phyloP scores from a whole-genome alignment of 2,797 vertebrate species.

The Jordanella pulchra region DNA sequence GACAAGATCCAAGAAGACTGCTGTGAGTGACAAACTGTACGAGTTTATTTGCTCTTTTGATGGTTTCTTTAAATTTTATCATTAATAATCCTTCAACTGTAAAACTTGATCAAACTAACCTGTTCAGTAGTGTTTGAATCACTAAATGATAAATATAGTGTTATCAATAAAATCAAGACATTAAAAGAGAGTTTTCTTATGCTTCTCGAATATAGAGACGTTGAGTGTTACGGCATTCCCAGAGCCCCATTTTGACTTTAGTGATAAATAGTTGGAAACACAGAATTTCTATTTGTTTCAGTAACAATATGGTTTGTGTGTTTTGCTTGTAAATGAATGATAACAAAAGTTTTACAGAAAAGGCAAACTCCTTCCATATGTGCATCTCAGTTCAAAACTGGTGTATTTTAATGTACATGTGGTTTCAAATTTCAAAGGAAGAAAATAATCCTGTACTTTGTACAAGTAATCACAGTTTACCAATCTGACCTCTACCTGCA shows the following conservation, averaged over 20 bases:
- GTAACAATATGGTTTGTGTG: neutral
- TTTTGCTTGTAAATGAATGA: neutral
- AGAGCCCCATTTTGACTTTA: neutral
- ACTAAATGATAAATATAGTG: too few relatives aligned
- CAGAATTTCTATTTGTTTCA: neutral
- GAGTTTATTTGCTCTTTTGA: neutral
- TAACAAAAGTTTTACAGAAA: neutral
- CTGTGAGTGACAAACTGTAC: neutral
- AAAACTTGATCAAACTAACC: neutral
- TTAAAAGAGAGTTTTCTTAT: neutral
- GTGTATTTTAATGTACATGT: too few relatives aligned
- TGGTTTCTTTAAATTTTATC: neutral
- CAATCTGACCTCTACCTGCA: constrained; percentile 11
- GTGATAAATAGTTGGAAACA: too few relatives aligned
- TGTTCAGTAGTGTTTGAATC: too few relatives aligned
- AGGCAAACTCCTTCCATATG: neutral
- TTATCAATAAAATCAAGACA: neutral
- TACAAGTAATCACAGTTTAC: constrained; percentile 5
- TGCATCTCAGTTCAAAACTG: too few relatives aligned
- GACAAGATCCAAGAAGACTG: neutral
- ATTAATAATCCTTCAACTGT: neutral
- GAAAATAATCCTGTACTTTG: too few relatives aligned
- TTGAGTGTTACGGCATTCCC: neutral
- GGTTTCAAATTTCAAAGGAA: too few relatives aligned
- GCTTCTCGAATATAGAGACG: neutral